Evolutionary conservation across 2,797 vertebrate species (phyloP).

Genomic region (Trachops cirrhosus): DNA sequence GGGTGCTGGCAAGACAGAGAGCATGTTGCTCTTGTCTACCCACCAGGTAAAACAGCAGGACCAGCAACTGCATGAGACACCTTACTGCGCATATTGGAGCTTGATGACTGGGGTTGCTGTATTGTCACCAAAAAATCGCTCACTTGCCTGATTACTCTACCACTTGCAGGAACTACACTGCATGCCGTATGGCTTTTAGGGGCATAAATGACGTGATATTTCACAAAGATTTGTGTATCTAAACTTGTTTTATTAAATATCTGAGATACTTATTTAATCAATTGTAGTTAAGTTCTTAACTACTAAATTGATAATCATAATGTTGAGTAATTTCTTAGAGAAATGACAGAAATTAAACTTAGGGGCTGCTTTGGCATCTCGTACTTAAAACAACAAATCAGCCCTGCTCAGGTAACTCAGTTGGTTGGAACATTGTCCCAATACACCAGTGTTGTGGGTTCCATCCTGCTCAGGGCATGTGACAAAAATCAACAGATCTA

Average conservation of each 20-base stretch:
- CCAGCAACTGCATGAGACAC: fast-evolving
- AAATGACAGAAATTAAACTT: slow-evolving; percentile 33
- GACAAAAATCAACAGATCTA: slow-evolving; percentile 83
- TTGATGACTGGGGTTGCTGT: not conserved
- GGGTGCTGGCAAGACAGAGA: slow-evolving; percentile 96
- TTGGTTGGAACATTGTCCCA: no score
- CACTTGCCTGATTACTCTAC: no score
- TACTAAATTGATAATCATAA: not conserved
- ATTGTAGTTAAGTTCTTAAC: not conserved
- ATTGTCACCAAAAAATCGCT: not conserved
- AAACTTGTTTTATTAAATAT: not conserved
- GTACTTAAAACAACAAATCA: not conserved
- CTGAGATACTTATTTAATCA: not conserved
- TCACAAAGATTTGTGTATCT: not conserved
- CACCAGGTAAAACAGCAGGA: slow-evolving; percentile 82
- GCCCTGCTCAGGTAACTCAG: no score
- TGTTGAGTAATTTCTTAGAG: not conserved
- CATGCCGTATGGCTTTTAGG: fast-evolving
- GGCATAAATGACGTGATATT: fast-evolving
- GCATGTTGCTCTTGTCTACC: slow-evolving; percentile 96
- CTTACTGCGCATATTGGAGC: fast-evolving
- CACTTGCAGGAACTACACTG: not conserved
- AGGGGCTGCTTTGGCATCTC: not conserved
- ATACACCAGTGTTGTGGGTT: no score
- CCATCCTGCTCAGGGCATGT: no score